phyloP scores from a whole-genome alignment of 1,140 invertebrate species.

The Pseudachorutes palmiensis region DNA sequence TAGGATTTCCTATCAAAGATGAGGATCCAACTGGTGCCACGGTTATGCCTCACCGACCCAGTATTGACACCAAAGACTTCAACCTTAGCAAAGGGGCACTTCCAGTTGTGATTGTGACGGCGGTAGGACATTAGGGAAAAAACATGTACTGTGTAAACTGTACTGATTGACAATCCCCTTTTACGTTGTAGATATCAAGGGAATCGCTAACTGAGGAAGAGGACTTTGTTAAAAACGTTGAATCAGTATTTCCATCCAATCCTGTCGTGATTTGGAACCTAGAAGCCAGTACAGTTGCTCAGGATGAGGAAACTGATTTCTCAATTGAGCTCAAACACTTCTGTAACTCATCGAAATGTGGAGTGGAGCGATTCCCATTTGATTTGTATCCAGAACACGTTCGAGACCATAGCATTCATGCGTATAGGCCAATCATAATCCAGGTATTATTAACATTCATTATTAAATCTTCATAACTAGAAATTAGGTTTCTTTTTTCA shows the following conservation, averaged over 20 bases:
- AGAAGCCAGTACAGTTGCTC: slow-evolving; percentile 10
- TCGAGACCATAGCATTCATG: slow-evolving; percentile 43
- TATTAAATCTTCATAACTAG: not conserved
- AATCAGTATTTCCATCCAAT: slow-evolving; percentile 22
- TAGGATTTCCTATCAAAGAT: slow-evolving; percentile 28
- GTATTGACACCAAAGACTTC: slow-evolving; percentile 14
- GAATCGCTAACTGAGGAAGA: slow-evolving; percentile 23
- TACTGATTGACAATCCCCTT: slow-evolving; percentile 1
- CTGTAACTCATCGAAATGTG: slow-evolving; percentile 46
- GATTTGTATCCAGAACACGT: slow-evolving; percentile 49
- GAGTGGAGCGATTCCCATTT: slow-evolving; percentile 45
- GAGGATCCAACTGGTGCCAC: not conserved
- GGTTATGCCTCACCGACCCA: slow-evolving; percentile 5
- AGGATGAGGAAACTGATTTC: slow-evolving; percentile 33
- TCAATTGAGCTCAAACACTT: slow-evolving; percentile 42
- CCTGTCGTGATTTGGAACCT: slow-evolving; percentile 33
- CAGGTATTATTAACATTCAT: slow-evolving; percentile 43
- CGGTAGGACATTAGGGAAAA: slow-evolving; percentile 18
- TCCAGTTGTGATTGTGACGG: slow-evolving; percentile 25
- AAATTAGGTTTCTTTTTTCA: slow-evolving; percentile 24
- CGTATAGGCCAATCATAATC: slow-evolving; percentile 49
- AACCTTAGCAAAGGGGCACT: slow-evolving; percentile 17
- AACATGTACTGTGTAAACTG: not conserved
- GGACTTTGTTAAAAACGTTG: slow-evolving; percentile 29
- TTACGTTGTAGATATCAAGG: slow-evolving; percentile 19